Evolutionary conservation across 2,888 invertebrate species (phyloP).

Genomic region (Axea sp.): DNA sequence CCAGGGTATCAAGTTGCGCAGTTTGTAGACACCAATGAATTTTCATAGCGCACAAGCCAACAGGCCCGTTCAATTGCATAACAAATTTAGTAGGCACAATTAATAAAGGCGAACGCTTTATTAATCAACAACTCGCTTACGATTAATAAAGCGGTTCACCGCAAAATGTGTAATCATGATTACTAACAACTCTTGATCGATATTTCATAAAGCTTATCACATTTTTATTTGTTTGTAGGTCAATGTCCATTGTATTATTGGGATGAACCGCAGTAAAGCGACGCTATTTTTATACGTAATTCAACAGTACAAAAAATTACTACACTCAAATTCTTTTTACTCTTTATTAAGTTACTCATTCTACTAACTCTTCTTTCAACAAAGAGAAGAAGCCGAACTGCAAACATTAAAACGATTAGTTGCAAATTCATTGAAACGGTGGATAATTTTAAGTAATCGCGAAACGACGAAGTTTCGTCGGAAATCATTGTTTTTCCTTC

Average conservation of each 20-base stretch:
- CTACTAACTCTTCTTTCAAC: constrained; percentile 30
- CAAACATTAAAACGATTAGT: no score
- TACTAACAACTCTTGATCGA: constrained; percentile 39
- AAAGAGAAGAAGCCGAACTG: no score
- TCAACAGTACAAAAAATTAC: constrained; percentile 40
- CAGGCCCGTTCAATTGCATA: constrained; percentile 57
- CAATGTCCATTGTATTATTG: constrained; percentile 60
- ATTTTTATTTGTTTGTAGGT: constrained; percentile 59
- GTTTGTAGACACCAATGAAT: no score
- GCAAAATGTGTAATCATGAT: constrained; percentile 28
- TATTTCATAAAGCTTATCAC: constrained; percentile 54
- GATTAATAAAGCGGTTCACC: constrained; percentile 45
- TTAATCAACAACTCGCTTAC: constrained; percentile 6
- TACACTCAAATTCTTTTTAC: constrained; percentile 33
- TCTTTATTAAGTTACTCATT: constrained; percentile 28
- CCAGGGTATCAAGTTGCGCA: no score
- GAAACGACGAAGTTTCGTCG: no score
- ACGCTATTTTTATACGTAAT: constrained; percentile 59
- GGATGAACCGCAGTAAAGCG: constrained; percentile 58
- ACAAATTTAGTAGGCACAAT: constrained; percentile 48
- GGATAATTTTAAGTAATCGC: no score
- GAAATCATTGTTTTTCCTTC: no score
- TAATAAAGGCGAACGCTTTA: constrained; percentile 25
- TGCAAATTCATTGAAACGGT: no score
- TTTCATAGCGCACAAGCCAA: no score